Conservation (phyloP, 1,140 invertebrate genomes). For the Aphaenogaster floridana region DNA sequence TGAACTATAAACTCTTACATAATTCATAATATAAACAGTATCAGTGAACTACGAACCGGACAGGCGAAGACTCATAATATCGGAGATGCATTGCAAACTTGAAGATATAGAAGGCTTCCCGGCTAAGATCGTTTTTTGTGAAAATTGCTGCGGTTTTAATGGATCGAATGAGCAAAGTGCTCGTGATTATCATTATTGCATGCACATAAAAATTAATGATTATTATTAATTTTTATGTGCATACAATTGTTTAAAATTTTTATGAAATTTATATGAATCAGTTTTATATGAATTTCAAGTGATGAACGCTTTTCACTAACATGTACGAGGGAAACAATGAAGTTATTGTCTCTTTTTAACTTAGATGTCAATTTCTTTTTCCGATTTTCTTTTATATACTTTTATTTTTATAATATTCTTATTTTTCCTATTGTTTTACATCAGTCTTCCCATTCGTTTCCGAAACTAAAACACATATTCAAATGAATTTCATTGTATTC, state of each 20-base stretch:
- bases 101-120: conserved; percentile 36
- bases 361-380: neutral
- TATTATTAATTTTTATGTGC: conserved; percentile 21
- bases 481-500: conserved; percentile 4
- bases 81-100: conserved; percentile 51
- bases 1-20: conserved; percentile 62
- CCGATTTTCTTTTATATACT: neutral
- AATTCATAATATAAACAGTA: conserved; percentile 73
- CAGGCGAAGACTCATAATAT: conserved; percentile 63
- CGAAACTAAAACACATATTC: neutral
- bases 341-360: neutral
- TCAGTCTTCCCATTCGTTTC: neutral
- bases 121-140: conserved; percentile 38
- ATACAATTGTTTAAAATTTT: neutral
- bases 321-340: neutral
- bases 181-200: neutral
- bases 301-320: neutral
- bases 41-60: conserved; percentile 60
- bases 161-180: neutral
- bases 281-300: conserved; percentile 32
- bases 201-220: neutral
- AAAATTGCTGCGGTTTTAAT: conserved; percentile 18
- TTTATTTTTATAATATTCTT: neutral
- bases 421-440: neutral
- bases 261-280: conserved; percentile 37